A percentile compares a stretch with the other conserved stretches of the same genome.
These are phyloP conservation scores for Xiphophorus couchianus DNA, from an alignment of 2,113 vertebrate genomes.

Conservation along the genomic window DNA sequence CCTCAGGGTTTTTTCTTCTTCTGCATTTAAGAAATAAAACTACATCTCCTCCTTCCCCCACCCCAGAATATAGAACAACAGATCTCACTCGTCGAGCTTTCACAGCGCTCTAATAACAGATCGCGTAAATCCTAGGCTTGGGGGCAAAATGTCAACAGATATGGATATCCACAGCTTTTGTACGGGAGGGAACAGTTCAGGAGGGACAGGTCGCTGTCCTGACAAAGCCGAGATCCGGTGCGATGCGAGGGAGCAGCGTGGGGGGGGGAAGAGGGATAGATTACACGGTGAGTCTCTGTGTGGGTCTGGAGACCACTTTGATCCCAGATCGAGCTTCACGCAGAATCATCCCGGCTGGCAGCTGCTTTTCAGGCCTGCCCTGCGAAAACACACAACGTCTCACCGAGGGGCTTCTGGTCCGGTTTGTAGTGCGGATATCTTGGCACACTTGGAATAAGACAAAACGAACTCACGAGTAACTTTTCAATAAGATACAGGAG, in stretches of 20 bases:
- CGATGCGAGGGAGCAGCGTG: not conserved
- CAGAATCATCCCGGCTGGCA: constrained; percentile 42
- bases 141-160: constrained; percentile 17
- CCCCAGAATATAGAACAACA: not conserved
- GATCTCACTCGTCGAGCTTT: constrained; percentile 6
- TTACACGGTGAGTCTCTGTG: constrained; percentile 43
- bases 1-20: not conserved
- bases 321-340: constrained; percentile 55
- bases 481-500: too few relatives aligned
- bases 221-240: constrained; percentile 40
- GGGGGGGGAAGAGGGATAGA: constrained; percentile 34
- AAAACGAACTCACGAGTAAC: too few relatives aligned
- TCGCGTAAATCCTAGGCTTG: not conserved
- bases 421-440: too few relatives aligned
- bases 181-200: constrained; percentile 5
- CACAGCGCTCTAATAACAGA: not conserved
- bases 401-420: too few relatives aligned
- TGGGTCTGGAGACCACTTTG: constrained; percentile 36
- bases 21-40: not conserved
- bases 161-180: constrained; percentile 41
- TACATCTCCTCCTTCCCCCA: not conserved
- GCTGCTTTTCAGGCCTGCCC: constrained; percentile 19
- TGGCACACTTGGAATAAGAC: too few relatives aligned
- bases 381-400: too few relatives aligned
- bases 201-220: constrained; percentile 34